Conservation (phyloP, 35 echinoderm and acorn worm genomes). For the Chiridota heheva region DNA sequence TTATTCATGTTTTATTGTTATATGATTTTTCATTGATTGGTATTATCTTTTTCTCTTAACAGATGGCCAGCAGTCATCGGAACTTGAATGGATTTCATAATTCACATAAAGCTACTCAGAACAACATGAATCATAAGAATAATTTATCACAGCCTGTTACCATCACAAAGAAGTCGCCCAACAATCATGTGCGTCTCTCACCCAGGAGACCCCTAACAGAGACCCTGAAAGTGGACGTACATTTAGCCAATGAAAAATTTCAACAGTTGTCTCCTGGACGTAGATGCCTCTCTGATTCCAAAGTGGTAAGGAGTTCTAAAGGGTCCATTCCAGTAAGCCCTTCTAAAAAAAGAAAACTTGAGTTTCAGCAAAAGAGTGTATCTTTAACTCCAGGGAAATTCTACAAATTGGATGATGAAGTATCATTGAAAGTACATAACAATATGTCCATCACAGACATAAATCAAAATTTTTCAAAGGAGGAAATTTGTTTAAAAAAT, state of each 20-base stretch:
- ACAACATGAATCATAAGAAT: constrained; percentile 23
- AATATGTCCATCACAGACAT: too few relatives aligned
- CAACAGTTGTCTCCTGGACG: constrained; percentile 75
- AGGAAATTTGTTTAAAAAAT: too few relatives aligned
- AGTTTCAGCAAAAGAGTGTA: constrained; percentile 37
- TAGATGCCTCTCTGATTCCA: constrained; percentile 80
- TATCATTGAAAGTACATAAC: too few relatives aligned
- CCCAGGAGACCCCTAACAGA: constrained; percentile 29
- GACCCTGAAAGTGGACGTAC: constrained; percentile 67
- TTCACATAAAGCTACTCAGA: constrained; percentile 16
- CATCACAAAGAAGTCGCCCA: neutral
- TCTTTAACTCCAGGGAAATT: constrained; percentile 17
- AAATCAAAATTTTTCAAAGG: too few relatives aligned
- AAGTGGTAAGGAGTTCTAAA: constrained; percentile 32
- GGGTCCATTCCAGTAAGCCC: constrained; percentile 20
- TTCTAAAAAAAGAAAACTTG: constrained; percentile 71
- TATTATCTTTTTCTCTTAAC: constrained; percentile 7
- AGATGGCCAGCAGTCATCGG: constrained; percentile 42
- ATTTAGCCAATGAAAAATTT: constrained; percentile 64
- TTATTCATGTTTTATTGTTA: too few relatives aligned
- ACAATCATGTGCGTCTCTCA: neutral
- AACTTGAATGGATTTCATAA: constrained; percentile 38
- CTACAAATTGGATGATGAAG: constrained; percentile 31
- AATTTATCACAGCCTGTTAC: neutral
- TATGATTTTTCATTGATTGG: too few relatives aligned